These are phyloP conservation scores for Coelinius sp. DNA, from an alignment of 2,888 invertebrate genomes.

Conservation along the genomic window DNA sequence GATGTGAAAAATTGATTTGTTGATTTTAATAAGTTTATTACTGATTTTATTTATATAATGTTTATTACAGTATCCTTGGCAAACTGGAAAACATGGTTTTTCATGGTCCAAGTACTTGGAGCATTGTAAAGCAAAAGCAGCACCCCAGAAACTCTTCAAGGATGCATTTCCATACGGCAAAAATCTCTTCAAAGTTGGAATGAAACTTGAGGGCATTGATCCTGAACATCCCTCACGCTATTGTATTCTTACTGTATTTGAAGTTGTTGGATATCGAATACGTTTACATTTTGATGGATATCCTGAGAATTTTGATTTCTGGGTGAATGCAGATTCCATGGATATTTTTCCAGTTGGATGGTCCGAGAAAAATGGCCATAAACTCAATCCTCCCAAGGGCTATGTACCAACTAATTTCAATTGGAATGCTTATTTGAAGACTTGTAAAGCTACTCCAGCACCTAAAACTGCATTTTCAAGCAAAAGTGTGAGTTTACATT, in stretches of 20 bases:
- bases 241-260: slow-evolving; percentile 89
- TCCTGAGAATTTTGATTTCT: slow-evolving; percentile 90
- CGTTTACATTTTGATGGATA: slow-evolving; percentile 94
- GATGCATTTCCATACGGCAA: slow-evolving; percentile 83
- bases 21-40: too few species aligned
- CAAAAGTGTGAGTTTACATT: slow-evolving; percentile 73
- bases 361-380: slow-evolving; percentile 88
- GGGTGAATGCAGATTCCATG: slow-evolving; percentile 92
- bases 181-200: slow-evolving; percentile 86
- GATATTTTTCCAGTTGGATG: slow-evolving; percentile 95
- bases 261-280: slow-evolving; percentile 81
- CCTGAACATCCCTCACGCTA: slow-evolving; percentile 91
- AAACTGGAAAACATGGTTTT: slow-evolving; percentile 81
- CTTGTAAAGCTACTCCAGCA: slow-evolving; percentile 82
- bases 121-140: slow-evolving; percentile 80
- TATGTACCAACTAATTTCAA: slow-evolving; percentile 78
- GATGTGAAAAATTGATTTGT: neutral
- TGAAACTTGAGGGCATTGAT: slow-evolving; percentile 95
- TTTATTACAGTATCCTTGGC: slow-evolving; percentile 76
- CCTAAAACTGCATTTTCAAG: slow-evolving; percentile 84
- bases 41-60: slow-evolving; percentile 34
- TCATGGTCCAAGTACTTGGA: slow-evolving; percentile 85
- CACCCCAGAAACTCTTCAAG: slow-evolving; percentile 84
- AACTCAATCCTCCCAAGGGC: slow-evolving; percentile 84
- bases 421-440: slow-evolving; percentile 88